phyloP scores from a whole-genome alignment of 2,888 invertebrate species.

The Drosophila cracens region DNA sequence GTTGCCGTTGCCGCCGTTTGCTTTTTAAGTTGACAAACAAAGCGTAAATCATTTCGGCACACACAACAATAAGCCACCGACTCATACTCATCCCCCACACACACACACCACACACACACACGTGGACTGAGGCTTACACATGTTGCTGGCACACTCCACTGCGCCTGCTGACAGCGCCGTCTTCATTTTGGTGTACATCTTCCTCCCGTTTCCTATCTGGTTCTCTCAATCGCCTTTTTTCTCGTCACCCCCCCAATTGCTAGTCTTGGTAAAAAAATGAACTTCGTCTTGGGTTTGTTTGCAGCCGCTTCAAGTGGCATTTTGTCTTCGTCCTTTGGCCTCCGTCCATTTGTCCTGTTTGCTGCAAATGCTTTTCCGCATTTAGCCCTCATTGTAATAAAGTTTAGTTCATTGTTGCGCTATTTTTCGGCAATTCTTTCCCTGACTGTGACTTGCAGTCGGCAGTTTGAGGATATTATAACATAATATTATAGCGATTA shows the following conservation, averaged over 20 bases:
- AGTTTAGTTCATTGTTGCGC: constrained; percentile 70
- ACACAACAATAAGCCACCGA: constrained; percentile 68
- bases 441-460: background rate
- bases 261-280: constrained; percentile 56
- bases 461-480: background rate
- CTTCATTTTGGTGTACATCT: constrained; percentile 20
- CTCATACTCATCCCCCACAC: constrained; percentile 18
- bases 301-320: constrained; percentile 50
- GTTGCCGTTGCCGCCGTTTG: constrained; percentile 61
- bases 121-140: constrained; percentile 62
- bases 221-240: no score
- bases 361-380: constrained; percentile 44
- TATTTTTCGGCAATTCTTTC: constrained; percentile 40
- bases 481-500: background rate
- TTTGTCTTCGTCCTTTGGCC: constrained; percentile 24
- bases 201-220: background rate
- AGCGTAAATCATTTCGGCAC: constrained; percentile 80
- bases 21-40: constrained; percentile 80
- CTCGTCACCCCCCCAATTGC: constrained; percentile 1
- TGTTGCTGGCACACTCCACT: constrained; percentile 67
- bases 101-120: constrained; percentile 11
- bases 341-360: constrained; percentile 8
- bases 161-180: constrained; percentile 34
- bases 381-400: constrained; percentile 54
- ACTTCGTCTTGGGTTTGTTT: constrained; percentile 54